Evolutionary conservation across 2,113 vertebrate species (phyloP), one percentile per base, ranked within the genome.

Genomic region (Seriola rivoliana): DNA sequence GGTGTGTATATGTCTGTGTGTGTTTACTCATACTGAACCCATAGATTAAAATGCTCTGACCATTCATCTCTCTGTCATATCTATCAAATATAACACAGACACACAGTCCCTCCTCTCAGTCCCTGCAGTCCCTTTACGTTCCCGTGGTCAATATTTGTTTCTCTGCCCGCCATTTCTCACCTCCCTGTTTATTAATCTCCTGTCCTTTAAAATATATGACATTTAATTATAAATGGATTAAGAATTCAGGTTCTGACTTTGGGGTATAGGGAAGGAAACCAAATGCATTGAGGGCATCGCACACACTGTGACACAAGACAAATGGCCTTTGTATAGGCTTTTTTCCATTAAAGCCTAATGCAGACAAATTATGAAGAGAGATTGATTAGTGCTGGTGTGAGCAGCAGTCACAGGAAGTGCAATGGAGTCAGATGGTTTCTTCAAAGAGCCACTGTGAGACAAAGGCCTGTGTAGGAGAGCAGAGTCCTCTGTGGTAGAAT

Each of bases 191-290:
- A 86, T 91, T 92, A 84, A 90, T 92, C 63, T 74, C 75, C 81
- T 11, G 75, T 85, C 86, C 55, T 79, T 80, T 87, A n/a, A 55
- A 82, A 90, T 80, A 69, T 78, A 75, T 91, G 89, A 89, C 86
- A 85, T 91, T 82, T 84, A 76, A 91, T 93, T 90, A 89, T 65
- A 82, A 69, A 84, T 79, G 72, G 85, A 88, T 93, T 86, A 76
- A 40, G 79, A 64, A 81, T 84, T 55, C 69, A 63, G 75, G 52
- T 71, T 75, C n/a, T 60, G 78, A 76, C 68, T 25, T 16, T 71
- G 23, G 32, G 7, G 58, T 69, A 50, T 67, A 38, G 12, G 29
- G 19, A 40, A 50, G 57, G 73, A 55, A 81, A 17, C 36, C 10
- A 78, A 87, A 81, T 17, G 77, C 68, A 85, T 60, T 10, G 64